Evolutionary conservation across 1,140 invertebrate species (phyloP), one percentile per base, ranked within the genome.

Genomic region (Heliconius congener): DNA sequence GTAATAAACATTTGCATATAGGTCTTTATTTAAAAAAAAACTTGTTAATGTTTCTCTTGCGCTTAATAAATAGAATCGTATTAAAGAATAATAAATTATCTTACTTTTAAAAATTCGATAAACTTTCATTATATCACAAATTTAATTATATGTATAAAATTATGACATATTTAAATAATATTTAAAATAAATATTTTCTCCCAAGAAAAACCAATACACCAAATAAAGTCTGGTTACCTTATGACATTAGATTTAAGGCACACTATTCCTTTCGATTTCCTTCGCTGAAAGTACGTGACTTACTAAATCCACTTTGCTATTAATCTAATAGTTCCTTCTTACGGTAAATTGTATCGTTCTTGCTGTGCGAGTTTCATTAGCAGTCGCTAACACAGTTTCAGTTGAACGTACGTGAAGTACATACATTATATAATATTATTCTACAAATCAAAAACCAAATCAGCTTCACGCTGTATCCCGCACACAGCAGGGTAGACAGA

Each of bases 201-300:
- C 50, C 1, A 60, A 27, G 3, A 60, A 27, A 2, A 11, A 27
- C 19, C 16, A 82, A 81, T 81, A 78, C 79, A 76, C 74, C 78
- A 74, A 76, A 71, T 37, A 75, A 39, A 27, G 72, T 71, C 39
- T 73, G 50, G 60, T 42, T 73, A 71, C 60, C 55, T 52, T 80
- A 87, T 84, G 84, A 84, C 84, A 87, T 85, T 82, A 83, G 83
- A 86, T 90, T 89, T 86, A 86, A 81, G 81, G 80, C 79, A 79
- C 30, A 72, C 80, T 84, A 82, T 88, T 87, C 81, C 79, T 83
- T 84, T 82, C 86, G 84, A 90, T 87, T 93, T 87, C 87, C 86
- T 92, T 90, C 85, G 81, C 84, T 87, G 83, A 82, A 84, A 73
- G 80, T 77, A 93, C 91, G 90, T 93, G 90, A 91, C 87, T 86